Conservation (phyloP, 2,888 invertebrate species). For the Drosophila sordidapex region DNA sequence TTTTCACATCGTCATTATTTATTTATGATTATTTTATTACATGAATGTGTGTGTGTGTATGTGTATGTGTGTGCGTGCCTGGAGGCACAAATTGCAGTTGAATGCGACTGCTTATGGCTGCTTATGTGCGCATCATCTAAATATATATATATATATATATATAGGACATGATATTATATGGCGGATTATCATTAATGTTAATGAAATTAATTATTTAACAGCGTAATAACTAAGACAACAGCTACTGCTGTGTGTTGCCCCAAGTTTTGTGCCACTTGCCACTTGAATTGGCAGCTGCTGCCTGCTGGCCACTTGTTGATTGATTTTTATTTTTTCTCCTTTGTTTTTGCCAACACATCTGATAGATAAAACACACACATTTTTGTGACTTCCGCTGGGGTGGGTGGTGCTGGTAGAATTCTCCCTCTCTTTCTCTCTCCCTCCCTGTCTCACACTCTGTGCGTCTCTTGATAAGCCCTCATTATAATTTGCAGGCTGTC, state of each 20-base stretch:
- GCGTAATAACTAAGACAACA: conserved; percentile 20
- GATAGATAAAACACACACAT: background rate
- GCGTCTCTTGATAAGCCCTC: conserved; percentile 68
- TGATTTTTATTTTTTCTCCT: conserved; percentile 61
- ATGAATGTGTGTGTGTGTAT: conserved; percentile 25
- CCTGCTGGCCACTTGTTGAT: conserved; percentile 73
- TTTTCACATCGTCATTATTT: conserved; percentile 73
- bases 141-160: background rate
- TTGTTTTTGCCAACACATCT: conserved; percentile 21
- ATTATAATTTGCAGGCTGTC: conserved; percentile 71
- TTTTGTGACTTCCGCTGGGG: conserved; percentile 38
- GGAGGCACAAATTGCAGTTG: conserved; percentile 48
- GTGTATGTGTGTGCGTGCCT: conserved; percentile 45
- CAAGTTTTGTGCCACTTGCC: background rate
- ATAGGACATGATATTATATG: conserved; percentile 14
- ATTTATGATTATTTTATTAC: conserved; percentile 82
- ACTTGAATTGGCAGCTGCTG: conserved; percentile 32
- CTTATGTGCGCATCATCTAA: conserved; percentile 26
- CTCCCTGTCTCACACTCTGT: background rate
- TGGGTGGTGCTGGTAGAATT: background rate
- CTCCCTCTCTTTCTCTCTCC: background rate
- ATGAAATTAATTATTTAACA: conserved; percentile 73
- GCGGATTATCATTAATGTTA: conserved; percentile 62
- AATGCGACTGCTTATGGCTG: conserved; percentile 40
- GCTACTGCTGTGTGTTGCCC: background rate